Base-by-base conservation (phyloP, 2,797 vertebrate species). In the Ctenosaura bakeri region DNA sequence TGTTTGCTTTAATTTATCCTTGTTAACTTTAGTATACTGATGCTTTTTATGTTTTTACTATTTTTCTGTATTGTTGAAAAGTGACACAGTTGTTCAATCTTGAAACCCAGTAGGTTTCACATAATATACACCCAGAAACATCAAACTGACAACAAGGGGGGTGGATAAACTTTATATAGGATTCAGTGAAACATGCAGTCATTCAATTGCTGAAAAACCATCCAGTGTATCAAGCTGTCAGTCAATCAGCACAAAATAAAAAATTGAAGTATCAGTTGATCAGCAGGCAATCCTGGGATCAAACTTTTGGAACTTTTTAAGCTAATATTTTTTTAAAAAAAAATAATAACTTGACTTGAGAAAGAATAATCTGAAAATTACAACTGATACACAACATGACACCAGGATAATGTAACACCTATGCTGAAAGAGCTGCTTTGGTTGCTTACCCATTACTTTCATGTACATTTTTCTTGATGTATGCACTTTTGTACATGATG, bases 171-270 rank as follows among this genome's bases (percentile, higher is more conserved):
- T 62, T 90, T 79, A 85, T 50, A 82, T 24, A 86, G 77, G 32
- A 90, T 81, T 86, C 84, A 90, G 52, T 26, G 77, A 86, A 86
- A 90, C 89, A 52, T 90, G 77, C 77, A 86, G 84, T 81, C 66
- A 86, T 73, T 35, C 64, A 86, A 62, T 81, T 64, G 52, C 59
- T 62, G 77, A 90, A 90, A 64, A 90, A 74, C 38, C 78, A 81
- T 38, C 85, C 78, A 74, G 26, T 86, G 84, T 81, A 73, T 82
- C 89, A 74, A 52, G 50, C 83, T 90, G 84, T 73, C 54, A 83
- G 80, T 64, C 84, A 90, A 74, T 81, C 38, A 50, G 18, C 52
- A 74, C 38, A 86, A 77, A 89, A 89, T 69, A 90, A 81, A 56
- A 74, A 80, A 86, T 16, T 80, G 77, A 74, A 42, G 14, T 62